Conservation (phyloP, 2,113 vertebrate genomes). For the Eptesicus fuscus region DNA sequence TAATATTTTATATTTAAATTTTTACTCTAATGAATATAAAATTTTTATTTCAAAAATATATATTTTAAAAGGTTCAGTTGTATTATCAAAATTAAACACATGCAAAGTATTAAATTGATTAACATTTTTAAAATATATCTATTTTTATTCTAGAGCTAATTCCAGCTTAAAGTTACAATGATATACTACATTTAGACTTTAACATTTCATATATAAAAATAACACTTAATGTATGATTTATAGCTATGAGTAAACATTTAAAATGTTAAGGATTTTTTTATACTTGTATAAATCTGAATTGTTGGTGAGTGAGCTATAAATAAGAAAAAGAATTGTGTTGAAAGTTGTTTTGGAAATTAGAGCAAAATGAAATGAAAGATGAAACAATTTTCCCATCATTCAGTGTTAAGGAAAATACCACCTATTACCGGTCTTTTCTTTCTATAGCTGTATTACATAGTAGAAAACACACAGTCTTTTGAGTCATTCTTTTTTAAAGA, state of each 20-base stretch:
- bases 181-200: neutral
- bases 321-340: neutral
- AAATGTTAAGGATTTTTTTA: slow-evolving; percentile 35
- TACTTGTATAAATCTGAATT: neutral
- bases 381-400: slow-evolving; percentile 58
- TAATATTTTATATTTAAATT: neutral
- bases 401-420: slow-evolving; percentile 56
- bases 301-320: slow-evolving; percentile 34
- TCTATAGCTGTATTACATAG: slow-evolving; percentile 46
- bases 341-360: slow-evolving; percentile 12
- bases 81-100: neutral
- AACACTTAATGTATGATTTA: neutral
- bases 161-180: neutral
- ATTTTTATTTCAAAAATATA: neutral
- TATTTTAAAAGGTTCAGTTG: neutral
- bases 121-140: neutral
- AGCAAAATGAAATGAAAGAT: slow-evolving; percentile 71
- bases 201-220: neutral
- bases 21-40: neutral
- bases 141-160: neutral
- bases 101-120: neutral
- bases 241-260: neutral
- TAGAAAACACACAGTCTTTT: slow-evolving; percentile 49
- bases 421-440: slow-evolving; percentile 15
- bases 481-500: slow-evolving; percentile 35